A percentile compares a stretch with the other conserved stretches of the same genome.
Evolutionary conservation across 2,797 vertebrate genomes (phyloP).

Genomic region (Iguana delicatissima): DNA sequence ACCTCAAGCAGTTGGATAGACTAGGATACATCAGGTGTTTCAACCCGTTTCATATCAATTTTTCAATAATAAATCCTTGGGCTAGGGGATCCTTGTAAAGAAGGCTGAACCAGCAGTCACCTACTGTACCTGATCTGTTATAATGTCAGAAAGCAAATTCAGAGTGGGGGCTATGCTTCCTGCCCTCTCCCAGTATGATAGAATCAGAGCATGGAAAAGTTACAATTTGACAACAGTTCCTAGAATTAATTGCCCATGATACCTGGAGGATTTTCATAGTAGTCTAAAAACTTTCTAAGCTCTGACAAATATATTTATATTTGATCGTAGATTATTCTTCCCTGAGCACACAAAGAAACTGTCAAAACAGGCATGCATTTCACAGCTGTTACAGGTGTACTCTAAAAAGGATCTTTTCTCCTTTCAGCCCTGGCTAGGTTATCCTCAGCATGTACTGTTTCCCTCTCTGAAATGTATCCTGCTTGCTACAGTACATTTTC

Average conservation of each 20-base stretch:
- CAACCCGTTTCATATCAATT: no score
- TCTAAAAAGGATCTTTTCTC: background rate
- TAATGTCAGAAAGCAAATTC: background rate
- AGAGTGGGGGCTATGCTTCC: background rate
- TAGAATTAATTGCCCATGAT: no score
- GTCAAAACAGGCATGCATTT: background rate
- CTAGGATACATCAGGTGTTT: no score
- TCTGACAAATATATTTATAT: background rate
- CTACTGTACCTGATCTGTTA: no score
- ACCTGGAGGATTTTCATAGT: no score
- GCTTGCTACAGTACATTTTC: constrained; percentile 40
- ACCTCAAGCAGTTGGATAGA: no score
- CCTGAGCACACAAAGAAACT: background rate
- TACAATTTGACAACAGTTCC: no score
- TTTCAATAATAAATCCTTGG: no score
- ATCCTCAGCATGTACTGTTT: background rate
- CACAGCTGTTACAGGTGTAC: background rate
- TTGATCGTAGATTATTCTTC: background rate
- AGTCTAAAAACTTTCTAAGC: no score
- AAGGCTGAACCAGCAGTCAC: no score
- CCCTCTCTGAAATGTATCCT: constrained; percentile 9
- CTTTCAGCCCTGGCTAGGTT: background rate
- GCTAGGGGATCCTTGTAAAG: no score
- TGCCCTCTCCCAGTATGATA: background rate
- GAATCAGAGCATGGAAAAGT: no score